A percentile compares a stretch with the other conserved stretches of the same genome.
Evolutionary conservation across 2,113 vertebrate species (phyloP).

Genomic region (Pseudopodoces humilis): DNA sequence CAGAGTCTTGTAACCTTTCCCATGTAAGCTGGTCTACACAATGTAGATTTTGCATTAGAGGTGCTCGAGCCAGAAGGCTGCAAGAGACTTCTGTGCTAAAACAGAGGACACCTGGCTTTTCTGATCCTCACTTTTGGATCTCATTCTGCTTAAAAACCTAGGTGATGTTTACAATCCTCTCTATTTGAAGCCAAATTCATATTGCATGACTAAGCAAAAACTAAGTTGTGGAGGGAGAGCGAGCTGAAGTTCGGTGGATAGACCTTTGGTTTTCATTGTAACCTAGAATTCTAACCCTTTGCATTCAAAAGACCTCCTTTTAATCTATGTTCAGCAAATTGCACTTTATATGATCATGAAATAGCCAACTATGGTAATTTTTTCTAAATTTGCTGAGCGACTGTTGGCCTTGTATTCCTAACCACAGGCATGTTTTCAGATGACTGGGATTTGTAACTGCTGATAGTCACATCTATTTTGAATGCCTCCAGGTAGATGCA

Average conservation of each 20-base stretch:
- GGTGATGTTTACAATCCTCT: neutral
- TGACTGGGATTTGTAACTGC: neutral
- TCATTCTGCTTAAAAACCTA: neutral
- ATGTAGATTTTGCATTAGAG: neutral
- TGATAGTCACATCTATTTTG: neutral
- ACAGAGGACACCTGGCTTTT: neutral
- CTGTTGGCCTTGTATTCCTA: neutral
- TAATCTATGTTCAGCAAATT: neutral
- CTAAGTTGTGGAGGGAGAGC: fast-evolving
- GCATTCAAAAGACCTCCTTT: neutral
- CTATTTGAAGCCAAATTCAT: neutral
- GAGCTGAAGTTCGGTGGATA: neutral
- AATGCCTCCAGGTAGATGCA: neutral
- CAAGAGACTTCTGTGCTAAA: neutral
- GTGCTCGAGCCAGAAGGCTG: neutral
- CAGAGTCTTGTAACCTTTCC: neutral
- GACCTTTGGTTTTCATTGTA: neutral
- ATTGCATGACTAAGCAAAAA: neutral
- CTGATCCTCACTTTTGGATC: neutral
- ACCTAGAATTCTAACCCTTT: neutral
- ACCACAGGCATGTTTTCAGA: neutral
- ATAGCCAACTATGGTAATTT: neutral
- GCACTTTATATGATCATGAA: neutral
- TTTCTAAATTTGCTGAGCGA: neutral
- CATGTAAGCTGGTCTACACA: neutral